Conservation (phyloP, 1,140 invertebrate species). For the Lordiphosa stackelbergi region DNA sequence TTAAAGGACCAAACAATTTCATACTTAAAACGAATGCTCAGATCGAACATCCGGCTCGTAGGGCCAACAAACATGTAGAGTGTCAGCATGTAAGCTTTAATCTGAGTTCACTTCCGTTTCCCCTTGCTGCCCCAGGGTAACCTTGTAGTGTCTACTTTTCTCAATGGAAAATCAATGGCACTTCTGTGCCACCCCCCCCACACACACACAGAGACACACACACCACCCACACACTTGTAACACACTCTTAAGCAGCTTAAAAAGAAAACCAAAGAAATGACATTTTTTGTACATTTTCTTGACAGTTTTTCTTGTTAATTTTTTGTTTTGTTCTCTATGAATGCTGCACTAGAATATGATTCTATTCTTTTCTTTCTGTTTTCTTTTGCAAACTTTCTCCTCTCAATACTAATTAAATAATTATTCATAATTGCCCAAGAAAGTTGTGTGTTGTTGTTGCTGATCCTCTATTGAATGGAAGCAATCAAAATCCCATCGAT, state of each 20-base stretch:
- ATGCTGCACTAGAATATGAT: too few species aligned
- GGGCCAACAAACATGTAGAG: too few species aligned
- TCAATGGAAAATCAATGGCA: conserved; percentile 4
- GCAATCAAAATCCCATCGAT: conserved; percentile 21
- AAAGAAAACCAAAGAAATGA: conserved; percentile 30
- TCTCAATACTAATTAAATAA: conserved; percentile 15
- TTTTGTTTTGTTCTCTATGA: conserved; percentile 1
- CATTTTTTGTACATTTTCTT: conserved; percentile 23
- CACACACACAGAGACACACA: too few species aligned
- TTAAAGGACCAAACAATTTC: too few species aligned
- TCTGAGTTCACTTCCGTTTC: conserved; percentile 4
- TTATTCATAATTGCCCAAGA: too few species aligned
- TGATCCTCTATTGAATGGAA: conserved; percentile 1
- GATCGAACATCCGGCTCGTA: too few species aligned
- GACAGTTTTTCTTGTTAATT: conserved; percentile 5
- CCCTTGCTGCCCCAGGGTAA: too few species aligned
- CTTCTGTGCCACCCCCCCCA: neutral
- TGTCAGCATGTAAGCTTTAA: neutral
- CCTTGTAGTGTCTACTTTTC: too few species aligned
- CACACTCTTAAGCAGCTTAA: conserved; percentile 17
- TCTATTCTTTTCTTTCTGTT: too few species aligned
- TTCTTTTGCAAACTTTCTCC: too few species aligned
- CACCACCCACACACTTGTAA: too few species aligned
- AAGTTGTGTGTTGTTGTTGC: conserved; percentile 31
- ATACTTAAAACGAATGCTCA: too few species aligned